Evolutionary conservation across 2,113 vertebrate genomes (phyloP), one percentile per base, ranked within the genome.

Genomic region (Penelope pileata): DNA sequence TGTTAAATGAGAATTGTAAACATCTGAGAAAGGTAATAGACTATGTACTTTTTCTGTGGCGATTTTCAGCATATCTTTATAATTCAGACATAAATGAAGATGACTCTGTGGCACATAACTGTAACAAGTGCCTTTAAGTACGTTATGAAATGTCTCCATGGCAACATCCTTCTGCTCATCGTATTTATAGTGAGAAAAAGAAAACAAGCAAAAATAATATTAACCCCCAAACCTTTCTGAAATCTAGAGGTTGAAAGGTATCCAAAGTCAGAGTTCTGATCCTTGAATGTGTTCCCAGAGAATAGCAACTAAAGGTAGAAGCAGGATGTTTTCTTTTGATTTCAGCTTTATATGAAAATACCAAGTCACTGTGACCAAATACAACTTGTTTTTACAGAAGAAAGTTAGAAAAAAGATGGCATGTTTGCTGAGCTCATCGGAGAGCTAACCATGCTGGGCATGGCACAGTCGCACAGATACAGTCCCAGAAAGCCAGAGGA

Each of bases 81-180:
- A 69, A 81, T 74, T 83, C 94, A 79, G 51, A 82, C 43, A 19
- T 43, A 88, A 81, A 86, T 78, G 75, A 96, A 81, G 50, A 74
- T 76, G 48, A 76, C 43, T 95, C 30, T 72, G 23, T 92, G 74
- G 54, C 84, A 78, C 73, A 56, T 67, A 79, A 93, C 78, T 88
- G 56, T 91, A 93, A 86, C 85, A 72, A 92, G 43, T 82, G 86
- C 53, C 90, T 93, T 95, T 94, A 94, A 94, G 90, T 83, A 85
- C 15, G 13, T 95, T 96, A 95, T 88, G 90, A 95, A 94, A 94
- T 90, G 79, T 97, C 93, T 90, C 97, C 96, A 97, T 97, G 94
- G 97, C 94, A 97, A 97, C 96, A 94, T 95, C 86, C 64, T 96
- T 86, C 82, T 93, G 93, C 54, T 93, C 84, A 91, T 94, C 14